Evolutionary conservation across 1,140 invertebrate species (phyloP).

Genomic region (Lineus longissimus): DNA sequence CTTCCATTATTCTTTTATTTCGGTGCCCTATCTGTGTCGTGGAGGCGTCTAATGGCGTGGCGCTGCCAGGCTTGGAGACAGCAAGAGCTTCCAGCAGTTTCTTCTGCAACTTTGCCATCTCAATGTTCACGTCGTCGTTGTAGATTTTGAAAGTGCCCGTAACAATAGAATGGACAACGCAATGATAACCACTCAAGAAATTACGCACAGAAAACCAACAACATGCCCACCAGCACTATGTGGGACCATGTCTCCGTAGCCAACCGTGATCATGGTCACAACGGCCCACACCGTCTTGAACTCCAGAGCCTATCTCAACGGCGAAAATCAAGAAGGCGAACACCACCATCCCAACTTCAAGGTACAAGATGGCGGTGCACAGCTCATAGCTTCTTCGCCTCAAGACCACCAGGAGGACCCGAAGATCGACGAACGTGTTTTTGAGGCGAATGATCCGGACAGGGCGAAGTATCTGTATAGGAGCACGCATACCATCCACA

Average conservation of each 20-base stretch:
- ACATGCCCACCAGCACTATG: slow-evolving; percentile 16
- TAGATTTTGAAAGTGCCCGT: slow-evolving; percentile 26
- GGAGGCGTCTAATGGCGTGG: too few relatives aligned
- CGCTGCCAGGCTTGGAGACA: too few relatives aligned
- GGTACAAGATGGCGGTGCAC: neutral
- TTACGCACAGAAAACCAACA: slow-evolving; percentile 20
- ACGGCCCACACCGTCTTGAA: slow-evolving; percentile 22
- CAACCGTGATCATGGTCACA: slow-evolving; percentile 28
- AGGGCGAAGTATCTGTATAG: too few relatives aligned
- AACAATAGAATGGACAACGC: slow-evolving; percentile 24
- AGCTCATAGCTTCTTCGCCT: neutral
- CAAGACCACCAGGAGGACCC: neutral
- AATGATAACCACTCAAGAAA: slow-evolving; percentile 21
- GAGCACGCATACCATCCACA: too few relatives aligned
- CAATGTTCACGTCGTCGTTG: neutral
- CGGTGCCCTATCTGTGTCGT: too few relatives aligned
- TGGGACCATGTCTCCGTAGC: slow-evolving; percentile 26
- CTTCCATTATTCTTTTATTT: too few relatives aligned
- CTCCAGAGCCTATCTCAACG: neutral
- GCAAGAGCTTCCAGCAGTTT: too few relatives aligned
- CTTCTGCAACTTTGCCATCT: too few relatives aligned
- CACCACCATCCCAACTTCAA: neutral
- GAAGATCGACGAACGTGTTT: neutral
- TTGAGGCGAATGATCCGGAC: too few relatives aligned
- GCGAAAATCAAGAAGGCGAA: neutral